phyloP scores from a whole-genome alignment of 1,140 invertebrate species.

The Drosophila watanabei region DNA sequence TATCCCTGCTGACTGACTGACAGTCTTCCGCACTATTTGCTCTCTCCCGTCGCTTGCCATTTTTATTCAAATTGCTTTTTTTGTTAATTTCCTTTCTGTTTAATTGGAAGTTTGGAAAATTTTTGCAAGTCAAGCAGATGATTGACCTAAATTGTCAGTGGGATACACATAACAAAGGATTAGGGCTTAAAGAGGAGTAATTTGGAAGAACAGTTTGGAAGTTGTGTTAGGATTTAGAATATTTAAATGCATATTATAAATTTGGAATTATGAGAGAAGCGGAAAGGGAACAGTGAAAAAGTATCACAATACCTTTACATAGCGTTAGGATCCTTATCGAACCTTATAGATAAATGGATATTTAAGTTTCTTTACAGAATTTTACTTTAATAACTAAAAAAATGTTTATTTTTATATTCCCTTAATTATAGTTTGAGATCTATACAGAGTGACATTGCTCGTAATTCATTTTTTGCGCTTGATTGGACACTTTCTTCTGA shows the following conservation, averaged over 20 bases:
- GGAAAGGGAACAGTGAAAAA: background rate
- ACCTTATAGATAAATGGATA: too few relatives aligned
- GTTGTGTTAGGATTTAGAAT: background rate
- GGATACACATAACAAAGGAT: constrained; percentile 39
- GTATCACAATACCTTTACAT: too few relatives aligned
- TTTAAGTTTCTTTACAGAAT: too few relatives aligned
- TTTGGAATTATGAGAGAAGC: background rate
- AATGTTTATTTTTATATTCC: background rate
- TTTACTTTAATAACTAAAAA: too few relatives aligned
- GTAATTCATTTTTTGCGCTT: constrained; percentile 38
- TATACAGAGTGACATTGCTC: background rate
- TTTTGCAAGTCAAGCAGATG: constrained; percentile 73
- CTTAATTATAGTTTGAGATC: constrained; percentile 8
- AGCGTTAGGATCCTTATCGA: too few relatives aligned
- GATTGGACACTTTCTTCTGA: constrained; percentile 19
- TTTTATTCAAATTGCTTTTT: constrained; percentile 67
- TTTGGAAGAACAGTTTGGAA: constrained; percentile 13
- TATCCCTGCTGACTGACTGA: constrained; percentile 42
- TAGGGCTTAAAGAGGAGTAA: background rate
- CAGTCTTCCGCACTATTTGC: constrained; percentile 37
- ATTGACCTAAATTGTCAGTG: constrained; percentile 67
- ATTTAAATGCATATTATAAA: background rate
- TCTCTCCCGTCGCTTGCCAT: constrained; percentile 56
- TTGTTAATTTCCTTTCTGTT: constrained; percentile 33
- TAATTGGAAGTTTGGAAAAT: constrained; percentile 57